phyloP scores from a whole-genome alignment of 35 echinoderm and acorn worm species.

The Ptychodera flava region DNA sequence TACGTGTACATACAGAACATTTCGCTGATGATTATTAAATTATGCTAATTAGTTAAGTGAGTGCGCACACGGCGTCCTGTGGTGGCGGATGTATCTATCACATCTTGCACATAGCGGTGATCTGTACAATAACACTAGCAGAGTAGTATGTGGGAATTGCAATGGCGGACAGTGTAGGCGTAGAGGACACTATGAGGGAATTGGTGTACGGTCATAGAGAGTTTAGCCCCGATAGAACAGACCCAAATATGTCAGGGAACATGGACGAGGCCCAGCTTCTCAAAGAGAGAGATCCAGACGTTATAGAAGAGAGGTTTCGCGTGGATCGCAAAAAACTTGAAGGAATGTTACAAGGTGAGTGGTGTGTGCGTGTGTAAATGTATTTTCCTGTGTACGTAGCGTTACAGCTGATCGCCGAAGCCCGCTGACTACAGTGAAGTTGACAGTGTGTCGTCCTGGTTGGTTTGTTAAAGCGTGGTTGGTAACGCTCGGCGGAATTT shows the following conservation, averaged over 20 bases:
- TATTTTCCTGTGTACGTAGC: too few species aligned
- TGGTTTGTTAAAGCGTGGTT: not conserved
- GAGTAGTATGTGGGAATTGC: not conserved
- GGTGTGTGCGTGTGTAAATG: not conserved
- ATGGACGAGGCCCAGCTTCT: not conserved
- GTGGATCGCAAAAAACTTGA: slow-evolving; percentile 96
- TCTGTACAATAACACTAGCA: not conserved
- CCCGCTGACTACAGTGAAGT: not conserved
- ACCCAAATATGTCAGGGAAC: not conserved
- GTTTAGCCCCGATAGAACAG: not conserved
- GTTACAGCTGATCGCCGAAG: not conserved
- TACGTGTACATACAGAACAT: not conserved
- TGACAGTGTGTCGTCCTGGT: not conserved
- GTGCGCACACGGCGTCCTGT: too few species aligned
- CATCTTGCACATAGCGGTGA: not conserved
- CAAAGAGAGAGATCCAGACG: slow-evolving; percentile 37
- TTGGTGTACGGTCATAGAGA: not conserved
- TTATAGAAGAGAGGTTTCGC: slow-evolving; percentile 83
- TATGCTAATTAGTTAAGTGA: not conserved
- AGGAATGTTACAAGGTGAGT: slow-evolving; percentile 47
- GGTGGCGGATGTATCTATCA: not conserved
- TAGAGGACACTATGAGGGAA: not conserved
- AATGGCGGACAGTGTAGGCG: not conserved
- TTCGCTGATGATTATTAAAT: not conserved
- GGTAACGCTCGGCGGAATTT: not conserved